These are phyloP conservation scores for Ptyas mucosa DNA, from an alignment of 2,113 vertebrate genomes.

Conservation along the genomic window DNA sequence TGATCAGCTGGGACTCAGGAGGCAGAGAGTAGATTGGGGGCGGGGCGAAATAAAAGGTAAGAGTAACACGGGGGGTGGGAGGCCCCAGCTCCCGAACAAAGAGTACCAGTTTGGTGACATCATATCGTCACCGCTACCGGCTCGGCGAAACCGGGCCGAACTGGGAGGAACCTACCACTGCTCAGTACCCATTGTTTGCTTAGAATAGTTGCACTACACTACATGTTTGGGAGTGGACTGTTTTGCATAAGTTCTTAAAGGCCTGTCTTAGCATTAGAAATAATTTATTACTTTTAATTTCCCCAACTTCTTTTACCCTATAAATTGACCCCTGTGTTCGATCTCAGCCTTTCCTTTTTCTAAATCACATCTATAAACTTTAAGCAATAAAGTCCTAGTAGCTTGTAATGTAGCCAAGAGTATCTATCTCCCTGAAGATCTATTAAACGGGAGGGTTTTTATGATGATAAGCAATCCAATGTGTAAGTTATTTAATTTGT, in stretches of 20 bases:
- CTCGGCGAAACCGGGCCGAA: no score
- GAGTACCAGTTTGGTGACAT: no score
- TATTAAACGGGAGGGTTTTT: neutral
- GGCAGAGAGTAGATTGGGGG: no score
- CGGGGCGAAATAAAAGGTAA: no score
- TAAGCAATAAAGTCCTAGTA: neutral
- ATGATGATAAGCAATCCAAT: neutral
- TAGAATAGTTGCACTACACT: neutral
- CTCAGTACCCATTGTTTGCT: neutral
- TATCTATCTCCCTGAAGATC: neutral
- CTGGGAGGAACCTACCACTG: no score
- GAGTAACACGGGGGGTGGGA: no score
- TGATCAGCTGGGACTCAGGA: no score
- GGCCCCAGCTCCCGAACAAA: no score
- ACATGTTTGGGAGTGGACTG: rapidly evolving
- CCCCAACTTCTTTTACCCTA: neutral
- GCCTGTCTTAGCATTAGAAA: constrained; percentile 4
- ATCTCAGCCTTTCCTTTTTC: constrained; percentile 16
- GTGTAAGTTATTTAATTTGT: neutral
- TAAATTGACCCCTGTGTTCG: constrained; percentile 8
- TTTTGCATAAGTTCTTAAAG: neutral
- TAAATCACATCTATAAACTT: neutral
- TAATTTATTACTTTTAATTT: constrained; percentile 14
- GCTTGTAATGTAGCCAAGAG: constrained; percentile 1
- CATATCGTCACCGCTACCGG: no score